Conservation (phyloP, 2,113 vertebrate species). For the Glaucomys volans region DNA sequence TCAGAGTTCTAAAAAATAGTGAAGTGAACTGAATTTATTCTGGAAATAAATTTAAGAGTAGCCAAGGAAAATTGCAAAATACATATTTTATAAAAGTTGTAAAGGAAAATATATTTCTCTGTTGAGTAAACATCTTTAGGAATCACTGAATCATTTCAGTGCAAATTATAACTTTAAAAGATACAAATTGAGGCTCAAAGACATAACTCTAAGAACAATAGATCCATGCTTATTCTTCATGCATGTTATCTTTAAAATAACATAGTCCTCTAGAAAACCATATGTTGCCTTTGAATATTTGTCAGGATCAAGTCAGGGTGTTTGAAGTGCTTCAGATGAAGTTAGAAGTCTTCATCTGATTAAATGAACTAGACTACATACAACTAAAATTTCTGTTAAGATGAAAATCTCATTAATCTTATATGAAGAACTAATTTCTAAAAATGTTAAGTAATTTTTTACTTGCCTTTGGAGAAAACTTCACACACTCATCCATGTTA, state of each 20-base stretch:
- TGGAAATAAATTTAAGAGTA: constrained; percentile 40
- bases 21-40: neutral
- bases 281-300: neutral
- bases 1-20: neutral
- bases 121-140: constrained; percentile 37
- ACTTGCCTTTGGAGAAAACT: constrained; percentile 41
- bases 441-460: constrained; percentile 6
- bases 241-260: neutral
- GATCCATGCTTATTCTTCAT: neutral
- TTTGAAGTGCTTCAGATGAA: neutral
- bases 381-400: constrained; percentile 2
- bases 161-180: constrained; percentile 24
- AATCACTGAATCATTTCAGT: neutral
- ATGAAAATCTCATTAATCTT: constrained; percentile 3
- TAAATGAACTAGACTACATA: neutral
- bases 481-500: neutral
- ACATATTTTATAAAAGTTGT: constrained; percentile 7
- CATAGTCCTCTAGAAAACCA: neutral
- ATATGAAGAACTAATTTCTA: neutral
- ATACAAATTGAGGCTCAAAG: neutral
- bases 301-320: neutral
- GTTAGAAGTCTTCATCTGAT: neutral
- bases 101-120: neutral
- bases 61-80: neutral
- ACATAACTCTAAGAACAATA: neutral